phyloP scores from a whole-genome alignment of 2,113 vertebrate species.

The Apteryx owenii region DNA sequence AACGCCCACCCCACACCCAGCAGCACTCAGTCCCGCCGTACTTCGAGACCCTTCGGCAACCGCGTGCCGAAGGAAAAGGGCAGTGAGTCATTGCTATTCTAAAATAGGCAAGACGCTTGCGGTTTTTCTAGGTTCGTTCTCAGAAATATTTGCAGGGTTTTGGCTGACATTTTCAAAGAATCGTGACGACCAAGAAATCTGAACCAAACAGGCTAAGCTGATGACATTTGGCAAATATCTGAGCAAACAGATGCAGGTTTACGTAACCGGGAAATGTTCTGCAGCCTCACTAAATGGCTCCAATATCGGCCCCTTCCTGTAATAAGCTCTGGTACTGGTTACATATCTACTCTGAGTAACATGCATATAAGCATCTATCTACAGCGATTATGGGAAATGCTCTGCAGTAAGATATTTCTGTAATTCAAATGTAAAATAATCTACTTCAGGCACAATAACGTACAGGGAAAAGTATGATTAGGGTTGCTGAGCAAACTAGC shows the following conservation, averaged over 20 bases:
- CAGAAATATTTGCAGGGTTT: neutral
- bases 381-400: neutral
- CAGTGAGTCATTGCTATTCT: neutral
- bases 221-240: neutral
- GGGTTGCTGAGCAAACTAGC: constrained; percentile 9
- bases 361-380: neutral
- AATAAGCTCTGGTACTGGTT: neutral
- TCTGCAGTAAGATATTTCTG: neutral
- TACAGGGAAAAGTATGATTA: constrained; percentile 58
- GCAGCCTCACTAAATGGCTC: neutral
- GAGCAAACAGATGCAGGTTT: neutral
- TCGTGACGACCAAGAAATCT: neutral
- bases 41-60: neutral
- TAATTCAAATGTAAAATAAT: constrained; percentile 37
- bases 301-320: neutral
- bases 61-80: neutral
- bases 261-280: neutral
- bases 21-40: neutral
- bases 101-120: neutral
- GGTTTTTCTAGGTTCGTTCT: neutral
- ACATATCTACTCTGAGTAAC: neutral
- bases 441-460: constrained; percentile 51
- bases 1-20: neutral
- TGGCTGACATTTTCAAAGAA: neutral
- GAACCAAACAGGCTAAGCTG: neutral